phyloP scores from a whole-genome alignment of 2,113 vertebrate species.

The Peucedramus taeniatus region DNA sequence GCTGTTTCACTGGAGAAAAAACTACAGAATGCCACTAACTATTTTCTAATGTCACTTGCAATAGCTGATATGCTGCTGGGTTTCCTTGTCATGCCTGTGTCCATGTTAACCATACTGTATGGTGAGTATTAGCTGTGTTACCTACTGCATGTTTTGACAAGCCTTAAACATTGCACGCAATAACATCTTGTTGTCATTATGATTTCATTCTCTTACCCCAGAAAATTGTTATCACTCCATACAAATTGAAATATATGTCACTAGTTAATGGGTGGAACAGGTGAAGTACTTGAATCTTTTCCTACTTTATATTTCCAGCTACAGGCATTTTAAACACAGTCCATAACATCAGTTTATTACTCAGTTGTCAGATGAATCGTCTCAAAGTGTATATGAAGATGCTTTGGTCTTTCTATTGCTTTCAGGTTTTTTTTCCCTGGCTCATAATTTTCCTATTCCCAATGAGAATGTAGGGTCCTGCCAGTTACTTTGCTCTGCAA shows the following conservation, averaged over 20 bases:
- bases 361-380: background rate
- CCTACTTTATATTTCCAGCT: background rate
- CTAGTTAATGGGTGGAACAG: background rate
- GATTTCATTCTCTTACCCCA: background rate
- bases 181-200: background rate
- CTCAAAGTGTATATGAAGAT: background rate
- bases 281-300: background rate
- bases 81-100: constrained; percentile 94
- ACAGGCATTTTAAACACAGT: background rate
- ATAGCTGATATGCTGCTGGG: constrained; percentile 95
- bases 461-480: constrained; percentile 6
- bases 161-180: background rate
- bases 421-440: background rate
- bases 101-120: constrained; percentile 93
- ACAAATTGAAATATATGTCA: background rate
- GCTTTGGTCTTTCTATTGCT: background rate
- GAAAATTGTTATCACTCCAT: background rate
- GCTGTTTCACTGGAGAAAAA: constrained; percentile 95
- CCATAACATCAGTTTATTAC: background rate
- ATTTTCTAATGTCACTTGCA: constrained; percentile 97
- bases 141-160: background rate
- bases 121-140: constrained; percentile 76
- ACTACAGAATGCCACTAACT: constrained; percentile 96
- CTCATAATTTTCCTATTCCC: constrained; percentile 14
- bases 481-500: background rate